Percentiles rank a stretch among this genome's conserved stretches.
Evolutionary conservation across 2,113 vertebrate species (phyloP).

Genomic region (Peromyscus maniculatus): DNA sequence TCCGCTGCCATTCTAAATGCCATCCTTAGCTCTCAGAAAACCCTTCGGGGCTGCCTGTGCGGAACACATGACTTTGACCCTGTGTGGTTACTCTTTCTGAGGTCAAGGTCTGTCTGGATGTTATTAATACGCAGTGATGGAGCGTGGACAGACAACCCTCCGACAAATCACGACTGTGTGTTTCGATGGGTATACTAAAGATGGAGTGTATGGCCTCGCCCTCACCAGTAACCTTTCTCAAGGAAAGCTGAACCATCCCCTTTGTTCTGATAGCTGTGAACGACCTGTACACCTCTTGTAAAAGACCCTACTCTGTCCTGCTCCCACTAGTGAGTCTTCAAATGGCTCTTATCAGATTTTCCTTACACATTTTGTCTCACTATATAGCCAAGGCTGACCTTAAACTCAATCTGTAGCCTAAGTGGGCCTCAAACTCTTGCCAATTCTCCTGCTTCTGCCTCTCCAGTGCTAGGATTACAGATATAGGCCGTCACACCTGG

Average conservation of each 20-base stretch:
- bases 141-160: conserved; percentile 46
- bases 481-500: neutral
- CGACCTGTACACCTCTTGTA: neutral
- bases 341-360: neutral
- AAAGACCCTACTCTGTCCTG: neutral
- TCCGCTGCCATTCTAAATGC: neutral
- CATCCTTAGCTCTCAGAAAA: conserved; percentile 35
- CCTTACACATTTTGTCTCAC: neutral
- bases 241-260: neutral
- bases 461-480: neutral
- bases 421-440: neutral
- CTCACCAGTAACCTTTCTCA: neutral
- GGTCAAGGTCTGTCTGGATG: neutral
- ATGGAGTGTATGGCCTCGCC: neutral
- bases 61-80: conserved; percentile 22
- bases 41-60: neutral
- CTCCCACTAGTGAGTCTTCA: conserved; percentile 2
- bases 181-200: neutral
- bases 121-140: neutral
- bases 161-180: conserved; percentile 26
- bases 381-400: neutral
- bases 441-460: neutral
- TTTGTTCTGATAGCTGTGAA: neutral
- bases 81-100: neutral
- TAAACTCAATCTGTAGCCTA: neutral